Percentiles rank a stretch among this genome's conserved stretches.
Conservation (phyloP, 1,140 invertebrate genomes). For the Branchinecta lynchi region DNA sequence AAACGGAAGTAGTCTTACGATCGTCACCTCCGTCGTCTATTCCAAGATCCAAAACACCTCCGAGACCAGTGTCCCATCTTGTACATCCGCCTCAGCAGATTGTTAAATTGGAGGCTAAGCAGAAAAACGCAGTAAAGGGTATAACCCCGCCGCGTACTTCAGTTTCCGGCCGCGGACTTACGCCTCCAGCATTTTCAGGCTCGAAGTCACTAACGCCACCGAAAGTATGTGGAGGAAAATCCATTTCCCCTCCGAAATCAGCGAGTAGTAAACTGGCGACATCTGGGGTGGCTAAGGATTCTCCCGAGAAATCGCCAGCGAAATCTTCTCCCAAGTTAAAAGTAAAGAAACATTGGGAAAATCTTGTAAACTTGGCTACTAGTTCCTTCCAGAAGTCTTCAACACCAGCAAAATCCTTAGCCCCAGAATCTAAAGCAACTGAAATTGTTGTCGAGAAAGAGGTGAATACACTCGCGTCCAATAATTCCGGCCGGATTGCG, state of each 20-base stretch:
- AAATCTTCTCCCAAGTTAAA: conserved; percentile 21
- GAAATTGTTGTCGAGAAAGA: neutral
- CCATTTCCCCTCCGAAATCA: neutral
- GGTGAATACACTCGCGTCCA: neutral
- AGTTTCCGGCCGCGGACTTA: neutral
- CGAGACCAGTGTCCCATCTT: neutral
- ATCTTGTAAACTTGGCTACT: conserved; percentile 20
- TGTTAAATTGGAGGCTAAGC: neutral
- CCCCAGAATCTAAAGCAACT: neutral
- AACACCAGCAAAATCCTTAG: conserved; percentile 11
- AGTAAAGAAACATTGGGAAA: conserved; percentile 19
- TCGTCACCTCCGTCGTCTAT: neutral
- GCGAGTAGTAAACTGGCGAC: neutral
- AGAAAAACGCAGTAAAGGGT: neutral
- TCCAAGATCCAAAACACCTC: neutral
- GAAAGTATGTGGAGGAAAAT: neutral
- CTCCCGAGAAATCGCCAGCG: neutral
- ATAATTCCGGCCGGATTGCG: neutral
- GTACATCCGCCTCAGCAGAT: conserved; percentile 9
- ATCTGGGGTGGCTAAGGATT: neutral
- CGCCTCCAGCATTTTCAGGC: neutral
- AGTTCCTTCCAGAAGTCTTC: conserved; percentile 15
- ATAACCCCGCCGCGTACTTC: neutral
- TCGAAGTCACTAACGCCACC: neutral
- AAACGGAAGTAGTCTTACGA: neutral